phyloP scores from a whole-genome alignment of 2,888 invertebrate genomes.

The Digitonthophagus gazella region DNA sequence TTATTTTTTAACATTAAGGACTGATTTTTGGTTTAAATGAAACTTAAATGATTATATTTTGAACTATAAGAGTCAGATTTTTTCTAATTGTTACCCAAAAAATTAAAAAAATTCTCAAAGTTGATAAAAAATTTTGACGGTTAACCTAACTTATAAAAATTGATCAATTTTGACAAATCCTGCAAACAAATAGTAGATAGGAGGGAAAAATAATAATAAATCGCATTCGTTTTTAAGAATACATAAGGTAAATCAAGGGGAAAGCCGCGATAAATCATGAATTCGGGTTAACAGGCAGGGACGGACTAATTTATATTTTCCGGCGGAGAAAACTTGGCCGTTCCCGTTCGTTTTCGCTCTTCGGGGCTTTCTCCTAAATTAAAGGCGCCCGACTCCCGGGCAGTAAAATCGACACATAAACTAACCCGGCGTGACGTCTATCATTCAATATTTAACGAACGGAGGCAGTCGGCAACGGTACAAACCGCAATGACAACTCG shows the following conservation, averaged over 20 bases:
- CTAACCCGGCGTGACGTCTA: conserved; percentile 26
- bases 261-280: conserved; percentile 26
- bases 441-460: conserved; percentile 28
- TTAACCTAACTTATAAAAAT: too few species aligned
- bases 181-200: not conserved
- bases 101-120: too few species aligned
- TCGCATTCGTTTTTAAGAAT: conserved; percentile 3
- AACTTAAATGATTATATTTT: too few species aligned
- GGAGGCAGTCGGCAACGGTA: conserved; percentile 2
- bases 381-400: conserved; percentile 20
- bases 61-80: too few species aligned
- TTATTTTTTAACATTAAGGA: too few species aligned
- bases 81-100: too few species aligned
- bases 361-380: conserved; percentile 28
- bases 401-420: conserved; percentile 24
- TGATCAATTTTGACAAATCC: not conserved
- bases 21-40: too few species aligned
- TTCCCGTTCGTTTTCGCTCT: conserved; percentile 14
- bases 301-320: conserved; percentile 27
- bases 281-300: conserved; percentile 25
- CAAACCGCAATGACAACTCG: conserved; percentile 1
- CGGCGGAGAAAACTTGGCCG: conserved; percentile 23
- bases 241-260: conserved; percentile 26
- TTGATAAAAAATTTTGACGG: too few species aligned
- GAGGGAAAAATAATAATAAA: conserved; percentile 10